A percentile compares a stretch with the other conserved stretches of the same genome.
Evolutionary conservation across 1,140 invertebrate genomes (phyloP).

Genomic region (Drosophila paulistorum): DNA sequence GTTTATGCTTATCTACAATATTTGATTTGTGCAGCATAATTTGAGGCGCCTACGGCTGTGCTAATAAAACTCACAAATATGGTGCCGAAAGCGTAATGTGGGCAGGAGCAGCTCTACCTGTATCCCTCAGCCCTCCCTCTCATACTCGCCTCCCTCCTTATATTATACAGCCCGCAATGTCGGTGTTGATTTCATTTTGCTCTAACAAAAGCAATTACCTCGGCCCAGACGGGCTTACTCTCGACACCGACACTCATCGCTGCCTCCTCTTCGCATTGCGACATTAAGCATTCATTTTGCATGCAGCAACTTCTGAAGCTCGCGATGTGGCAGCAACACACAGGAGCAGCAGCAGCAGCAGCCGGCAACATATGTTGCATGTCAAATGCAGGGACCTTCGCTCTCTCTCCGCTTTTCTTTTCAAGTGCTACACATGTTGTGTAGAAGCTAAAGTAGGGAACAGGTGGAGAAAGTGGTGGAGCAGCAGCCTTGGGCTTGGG

Average conservation of each 20-base stretch:
- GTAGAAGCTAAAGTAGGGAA: not conserved
- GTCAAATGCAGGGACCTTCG: constrained; percentile 59
- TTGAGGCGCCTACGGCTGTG: constrained; percentile 53
- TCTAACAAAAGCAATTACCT: constrained; percentile 75
- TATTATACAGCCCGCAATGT: constrained; percentile 11
- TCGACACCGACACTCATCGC: not conserved
- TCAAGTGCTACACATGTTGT: constrained; percentile 24
- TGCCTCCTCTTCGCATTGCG: constrained; percentile 36
- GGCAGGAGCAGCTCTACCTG: not conserved
- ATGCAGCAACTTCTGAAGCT: constrained; percentile 70
- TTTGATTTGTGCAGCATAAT: constrained; percentile 79
- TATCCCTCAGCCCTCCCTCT: not conserved
- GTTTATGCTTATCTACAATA: constrained; percentile 46
- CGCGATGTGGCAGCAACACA: constrained; percentile 5
- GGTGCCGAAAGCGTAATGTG: not conserved
- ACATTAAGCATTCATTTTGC: constrained; percentile 78
- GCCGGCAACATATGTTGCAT: constrained; percentile 78
- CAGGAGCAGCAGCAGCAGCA: constrained; percentile 33
- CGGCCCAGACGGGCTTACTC: constrained; percentile 26
- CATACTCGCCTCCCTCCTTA: not conserved
- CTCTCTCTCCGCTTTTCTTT: not conserved
- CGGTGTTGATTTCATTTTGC: constrained; percentile 76
- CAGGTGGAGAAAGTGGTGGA: constrained; percentile 11
- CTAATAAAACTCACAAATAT: constrained; percentile 61
- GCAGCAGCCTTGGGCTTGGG: not conserved